phyloP scores from a whole-genome alignment of 2,888 invertebrate genomes.

The Blastobasis lacticolella region DNA sequence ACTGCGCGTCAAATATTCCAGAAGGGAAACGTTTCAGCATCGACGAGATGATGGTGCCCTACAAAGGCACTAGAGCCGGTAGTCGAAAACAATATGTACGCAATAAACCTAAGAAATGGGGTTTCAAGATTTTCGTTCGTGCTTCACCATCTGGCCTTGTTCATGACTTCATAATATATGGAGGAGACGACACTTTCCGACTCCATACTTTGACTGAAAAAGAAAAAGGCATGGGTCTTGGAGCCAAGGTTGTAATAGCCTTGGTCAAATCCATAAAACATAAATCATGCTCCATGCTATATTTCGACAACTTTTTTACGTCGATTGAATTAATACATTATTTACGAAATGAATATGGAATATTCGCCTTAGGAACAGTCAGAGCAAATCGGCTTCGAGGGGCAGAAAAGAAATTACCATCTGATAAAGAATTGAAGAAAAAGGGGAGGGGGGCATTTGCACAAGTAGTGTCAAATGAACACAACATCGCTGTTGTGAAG shows the following conservation, averaged over 20 bases:
- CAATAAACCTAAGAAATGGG: constrained; percentile 7
- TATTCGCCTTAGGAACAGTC: no score
- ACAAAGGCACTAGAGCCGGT: constrained; percentile 29
- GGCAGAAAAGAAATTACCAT: no score
- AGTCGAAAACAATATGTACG: constrained; percentile 25
- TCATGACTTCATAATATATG: neutral
- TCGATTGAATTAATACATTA: no score
- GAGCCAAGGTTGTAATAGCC: neutral
- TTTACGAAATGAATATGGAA: no score
- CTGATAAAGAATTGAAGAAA: no score
- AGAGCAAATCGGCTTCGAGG: no score
- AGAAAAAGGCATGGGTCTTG: neutral
- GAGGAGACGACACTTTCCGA: neutral
- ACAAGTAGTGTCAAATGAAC: no score
- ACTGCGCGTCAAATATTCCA: constrained; percentile 8
- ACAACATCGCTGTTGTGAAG: no score
- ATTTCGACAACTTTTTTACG: no score
- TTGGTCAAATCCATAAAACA: neutral
- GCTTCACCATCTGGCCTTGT: neutral
- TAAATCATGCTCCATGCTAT: no score
- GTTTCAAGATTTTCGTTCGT: neutral
- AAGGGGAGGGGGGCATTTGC: no score
- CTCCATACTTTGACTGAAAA: neutral
- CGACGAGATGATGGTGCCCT: constrained; percentile 34
- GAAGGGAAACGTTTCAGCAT: constrained; percentile 23